Base-by-base conservation (phyloP, 2,888 invertebrate species). In the Anthophora plumipes region DNA sequence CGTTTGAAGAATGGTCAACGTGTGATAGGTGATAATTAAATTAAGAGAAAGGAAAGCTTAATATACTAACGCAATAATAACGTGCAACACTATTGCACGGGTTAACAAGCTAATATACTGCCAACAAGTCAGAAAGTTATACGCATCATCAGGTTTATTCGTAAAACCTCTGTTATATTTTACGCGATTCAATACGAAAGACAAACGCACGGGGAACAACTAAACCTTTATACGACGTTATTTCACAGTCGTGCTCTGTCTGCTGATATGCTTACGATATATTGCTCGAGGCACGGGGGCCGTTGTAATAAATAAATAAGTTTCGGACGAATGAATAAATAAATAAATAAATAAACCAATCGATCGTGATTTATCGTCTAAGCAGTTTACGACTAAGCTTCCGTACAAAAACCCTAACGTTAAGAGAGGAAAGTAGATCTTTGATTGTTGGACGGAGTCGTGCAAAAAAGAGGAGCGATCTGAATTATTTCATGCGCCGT, bases 371-470 rank as follows among this genome's bases (percentile, higher is more conserved):
- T 78, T 80, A 84, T 60, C 31, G 54, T 70, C 83, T 86, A 87
- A 80, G 73, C 83, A 48, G 83, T 84, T 31, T 84, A 85, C 57
- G 78, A 72, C 82, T 85, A 85, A 83, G 82, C 80, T 67, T 71
- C 48, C 73, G 81, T 86, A 86, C 75, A 88, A 87, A 88, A 86
- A 70, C 59, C 63, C 81, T 86, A 87, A 87, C 20, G 50, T 85
- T 88, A 85, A 83, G 69, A 76, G 83, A 73, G 83, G 73, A 85
- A 83, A 82, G 79, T 88, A 76, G 59, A 76, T 54, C 63, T 75
- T 72, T 81, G 83, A 81, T 82, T 74, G 61, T 80, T 88, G 88
- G 88, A 88, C 88, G 88, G 88, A 88, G 80, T 86, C 88, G 88
- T 86, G 88, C 88, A 88, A 86, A 88, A 83, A 88, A 85, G 86